Evolutionary conservation across 2,113 vertebrate species (phyloP).

Genomic region (Anoura caudifer): DNA sequence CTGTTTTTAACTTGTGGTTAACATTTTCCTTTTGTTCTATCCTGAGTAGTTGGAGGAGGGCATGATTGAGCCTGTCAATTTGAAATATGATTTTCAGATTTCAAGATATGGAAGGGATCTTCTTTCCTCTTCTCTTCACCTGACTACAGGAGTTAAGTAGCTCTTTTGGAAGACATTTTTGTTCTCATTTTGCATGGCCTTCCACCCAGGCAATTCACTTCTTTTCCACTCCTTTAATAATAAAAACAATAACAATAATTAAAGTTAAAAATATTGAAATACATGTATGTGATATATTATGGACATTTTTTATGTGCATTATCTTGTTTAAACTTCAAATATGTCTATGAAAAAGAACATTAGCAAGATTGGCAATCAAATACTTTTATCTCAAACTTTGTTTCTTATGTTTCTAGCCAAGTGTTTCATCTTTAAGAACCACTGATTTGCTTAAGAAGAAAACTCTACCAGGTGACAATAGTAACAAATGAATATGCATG

Average conservation of each 20-base stretch:
- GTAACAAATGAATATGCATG: neutral
- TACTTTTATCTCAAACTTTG: neutral
- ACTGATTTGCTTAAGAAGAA: slow-evolving; percentile 17
- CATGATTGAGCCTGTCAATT: slow-evolving; percentile 58
- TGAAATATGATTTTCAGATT: slow-evolving; percentile 68
- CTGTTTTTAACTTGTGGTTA: slow-evolving; percentile 76
- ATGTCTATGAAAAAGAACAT: neutral
- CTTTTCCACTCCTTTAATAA: neutral
- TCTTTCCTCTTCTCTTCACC: slow-evolving; percentile 45
- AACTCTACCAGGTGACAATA: neutral
- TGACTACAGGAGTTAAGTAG: slow-evolving; percentile 46
- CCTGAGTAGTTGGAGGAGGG: slow-evolving; percentile 67
- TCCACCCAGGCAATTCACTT: neutral
- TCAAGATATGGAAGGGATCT: slow-evolving; percentile 38
- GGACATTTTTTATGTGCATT: neutral
- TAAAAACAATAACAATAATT: neutral
- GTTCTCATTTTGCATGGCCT: neutral
- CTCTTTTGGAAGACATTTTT: slow-evolving; percentile 44
- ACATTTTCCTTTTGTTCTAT: slow-evolving; percentile 78
- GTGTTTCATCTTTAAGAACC: neutral
- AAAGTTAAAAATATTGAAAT: neutral
- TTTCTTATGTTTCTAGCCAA: neutral
- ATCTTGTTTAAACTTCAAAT: neutral
- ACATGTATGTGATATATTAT: neutral
- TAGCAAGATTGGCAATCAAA: neutral